Base-by-base conservation (phyloP, 2,113 vertebrate genomes). In the Gymnorhina tibicen region DNA sequence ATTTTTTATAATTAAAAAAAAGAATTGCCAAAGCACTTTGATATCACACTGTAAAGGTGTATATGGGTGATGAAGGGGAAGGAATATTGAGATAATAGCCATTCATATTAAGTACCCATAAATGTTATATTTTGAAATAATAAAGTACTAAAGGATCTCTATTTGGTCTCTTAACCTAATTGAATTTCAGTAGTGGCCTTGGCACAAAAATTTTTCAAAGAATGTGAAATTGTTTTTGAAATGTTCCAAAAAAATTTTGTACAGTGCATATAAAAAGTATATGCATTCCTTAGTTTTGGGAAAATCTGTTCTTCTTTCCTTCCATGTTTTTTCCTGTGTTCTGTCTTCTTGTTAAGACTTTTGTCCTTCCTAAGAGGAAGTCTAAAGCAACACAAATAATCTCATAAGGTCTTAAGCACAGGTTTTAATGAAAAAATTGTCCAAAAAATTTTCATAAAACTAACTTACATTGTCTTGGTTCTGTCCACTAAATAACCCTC, bases 11-110 rank as follows among this genome's bases (percentile, higher is more conserved):
- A 32, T 14, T 37, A 7, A n/a, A 63, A 62, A 66, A 41, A 56
- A 49, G 2, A 46, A 37, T 35, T 78, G 11, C 13, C 4, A 55
- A 39, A 56, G 6, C 3, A 28, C 18, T 42, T 52, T 47, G 30
- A 5, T 60, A 19, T 53, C 17, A 42, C 20, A 60, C 16, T 0
- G 0, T 62, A 39, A 32, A 56, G 3, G 7, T 18, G 2, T 28
- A 7, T 11, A 37, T 5, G 2, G 13, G 23, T 0, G 1, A 50
- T 35, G 16, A 22, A 74, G 5, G 18, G 11, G 18, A 66, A 47
- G 13, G 7, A 70, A 58, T 79, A 33, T 7, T 35, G 21, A 20
- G 27, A 5, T 46, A 50, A 47, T 69, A 33, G 0, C 1, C 1
- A 59, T 37, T 62, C 1, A 5, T 37, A n/a, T 24, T 44, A 49